Conservation (phyloP, 2,113 vertebrate species). For the Laterallus jamaicensis region DNA sequence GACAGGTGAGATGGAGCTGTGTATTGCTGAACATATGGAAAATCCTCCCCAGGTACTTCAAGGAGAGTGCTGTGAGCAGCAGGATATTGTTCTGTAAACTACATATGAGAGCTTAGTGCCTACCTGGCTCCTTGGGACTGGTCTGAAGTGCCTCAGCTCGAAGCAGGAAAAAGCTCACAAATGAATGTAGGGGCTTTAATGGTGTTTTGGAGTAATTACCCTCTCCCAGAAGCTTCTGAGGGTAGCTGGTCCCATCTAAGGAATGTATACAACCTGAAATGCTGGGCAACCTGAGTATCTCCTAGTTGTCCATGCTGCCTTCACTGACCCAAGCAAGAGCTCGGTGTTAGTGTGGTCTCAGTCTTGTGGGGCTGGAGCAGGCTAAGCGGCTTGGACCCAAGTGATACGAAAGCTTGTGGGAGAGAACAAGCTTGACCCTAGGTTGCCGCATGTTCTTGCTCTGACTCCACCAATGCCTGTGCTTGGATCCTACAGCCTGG, state of each 20-base stretch:
- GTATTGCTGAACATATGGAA: not conserved
- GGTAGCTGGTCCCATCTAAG: not conserved
- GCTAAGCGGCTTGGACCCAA: not conserved
- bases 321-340: not conserved
- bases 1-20: not conserved
- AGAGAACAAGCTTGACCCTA: not conserved
- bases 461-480: not conserved
- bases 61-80: not conserved
- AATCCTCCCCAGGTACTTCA: not conserved
- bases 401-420: not conserved
- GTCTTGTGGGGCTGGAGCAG: not conserved
- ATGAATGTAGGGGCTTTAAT: not conserved
- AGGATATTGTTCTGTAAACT: not conserved
- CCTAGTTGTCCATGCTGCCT: not conserved
- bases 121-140: not conserved
- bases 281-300: not conserved
- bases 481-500: not conserved
- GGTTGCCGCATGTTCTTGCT: not conserved
- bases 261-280: not conserved
- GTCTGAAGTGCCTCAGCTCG: not conserved
- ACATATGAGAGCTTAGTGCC: rapidly evolving
- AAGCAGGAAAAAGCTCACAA: not conserved
- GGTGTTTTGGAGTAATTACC: not conserved
- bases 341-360: rapidly evolving
- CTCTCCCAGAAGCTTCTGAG: not conserved